Conservation (phyloP, 1,140 invertebrate species). For the Galendromus occidentalis region DNA sequence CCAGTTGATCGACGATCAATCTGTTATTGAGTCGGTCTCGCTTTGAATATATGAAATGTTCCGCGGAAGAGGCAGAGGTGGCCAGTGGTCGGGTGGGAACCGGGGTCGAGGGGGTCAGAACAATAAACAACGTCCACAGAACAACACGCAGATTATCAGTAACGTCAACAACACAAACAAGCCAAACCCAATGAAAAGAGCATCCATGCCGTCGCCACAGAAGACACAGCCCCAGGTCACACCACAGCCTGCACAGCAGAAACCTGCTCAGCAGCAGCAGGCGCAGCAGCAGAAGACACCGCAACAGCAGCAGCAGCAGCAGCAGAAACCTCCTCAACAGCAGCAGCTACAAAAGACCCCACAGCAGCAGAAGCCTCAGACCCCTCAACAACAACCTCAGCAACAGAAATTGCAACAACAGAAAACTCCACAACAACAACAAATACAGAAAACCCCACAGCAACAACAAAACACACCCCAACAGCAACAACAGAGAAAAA, state of each 20-base stretch:
- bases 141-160: too few relatives aligned
- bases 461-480: background rate
- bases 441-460: background rate
- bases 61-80: too few relatives aligned
- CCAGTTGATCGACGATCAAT: too few relatives aligned
- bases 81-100: too few relatives aligned
- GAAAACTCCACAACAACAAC: background rate
- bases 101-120: too few relatives aligned
- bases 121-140: too few relatives aligned
- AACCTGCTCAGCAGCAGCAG: background rate
- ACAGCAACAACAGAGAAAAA: slow-evolving; percentile 5
- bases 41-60: too few relatives aligned
- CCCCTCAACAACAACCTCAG: slow-evolving; percentile 6
- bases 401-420: background rate
- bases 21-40: too few relatives aligned
- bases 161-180: too few relatives aligned
- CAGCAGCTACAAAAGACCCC: slow-evolving; percentile 3
- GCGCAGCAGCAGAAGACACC: background rate
- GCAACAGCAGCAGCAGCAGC: slow-evolving; percentile 7
- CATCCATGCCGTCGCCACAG: too few relatives aligned
- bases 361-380: slow-evolving; percentile 8
- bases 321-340: background rate
- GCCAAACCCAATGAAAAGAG: too few relatives aligned
- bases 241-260: background rate
- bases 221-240: background rate